Percentiles rank a stretch among this genome's conserved stretches.
These are phyloP conservation scores for Temnothorax ravouxi DNA, from an alignment of 2,888 invertebrate genomes.

Conservation along the genomic window DNA sequence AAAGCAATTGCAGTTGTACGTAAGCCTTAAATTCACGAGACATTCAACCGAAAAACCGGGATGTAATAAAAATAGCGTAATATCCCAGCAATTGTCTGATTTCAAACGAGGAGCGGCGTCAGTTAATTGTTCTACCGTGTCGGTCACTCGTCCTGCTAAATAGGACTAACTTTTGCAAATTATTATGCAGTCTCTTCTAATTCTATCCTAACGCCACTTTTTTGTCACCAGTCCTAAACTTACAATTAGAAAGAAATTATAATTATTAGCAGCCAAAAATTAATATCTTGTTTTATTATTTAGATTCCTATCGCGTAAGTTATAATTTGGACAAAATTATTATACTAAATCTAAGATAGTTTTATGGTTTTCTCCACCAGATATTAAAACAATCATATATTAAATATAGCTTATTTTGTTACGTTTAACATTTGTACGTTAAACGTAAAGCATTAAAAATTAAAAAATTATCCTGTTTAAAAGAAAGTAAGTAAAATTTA, in stretches of 20 bases:
- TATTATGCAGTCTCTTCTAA: constrained; percentile 74
- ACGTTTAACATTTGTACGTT: neutral
- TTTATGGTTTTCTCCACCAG: neutral
- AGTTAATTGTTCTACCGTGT: constrained; percentile 70
- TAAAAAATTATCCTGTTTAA: neutral
- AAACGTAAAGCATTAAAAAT: no score
- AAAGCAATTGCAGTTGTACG: constrained; percentile 39
- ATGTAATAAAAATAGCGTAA: constrained; percentile 76
- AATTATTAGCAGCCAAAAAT: neutral
- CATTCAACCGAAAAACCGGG: constrained; percentile 18
- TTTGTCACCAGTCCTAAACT: neutral
- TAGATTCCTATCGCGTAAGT: neutral
- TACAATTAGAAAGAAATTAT: neutral
- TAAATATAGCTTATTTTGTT: neutral
- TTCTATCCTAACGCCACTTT: constrained; percentile 32
- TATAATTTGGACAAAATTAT: neutral
- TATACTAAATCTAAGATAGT: neutral
- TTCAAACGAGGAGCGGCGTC: constrained; percentile 69
- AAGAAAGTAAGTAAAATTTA: neutral
- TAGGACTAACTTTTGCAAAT: constrained; percentile 69
- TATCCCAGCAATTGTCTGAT: constrained; percentile 75
- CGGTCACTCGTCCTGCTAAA: constrained; percentile 70
- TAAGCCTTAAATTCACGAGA: constrained; percentile 15
- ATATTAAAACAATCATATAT: neutral
- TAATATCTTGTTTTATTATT: constrained; percentile 14